Conservation (phyloP, 2,888 invertebrate genomes). For the Eilema griseolum region DNA sequence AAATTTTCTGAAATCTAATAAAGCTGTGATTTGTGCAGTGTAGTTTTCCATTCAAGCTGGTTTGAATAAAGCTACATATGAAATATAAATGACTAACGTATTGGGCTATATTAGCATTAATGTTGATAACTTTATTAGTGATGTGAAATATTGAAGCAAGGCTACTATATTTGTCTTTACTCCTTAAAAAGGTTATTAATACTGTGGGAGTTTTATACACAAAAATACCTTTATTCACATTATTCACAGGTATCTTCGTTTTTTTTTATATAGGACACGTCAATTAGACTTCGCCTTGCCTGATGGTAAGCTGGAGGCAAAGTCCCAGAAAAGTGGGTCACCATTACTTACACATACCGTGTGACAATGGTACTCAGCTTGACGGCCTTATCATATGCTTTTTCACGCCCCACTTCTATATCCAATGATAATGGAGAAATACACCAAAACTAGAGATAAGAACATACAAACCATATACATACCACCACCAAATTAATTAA, state of each 20-base stretch:
- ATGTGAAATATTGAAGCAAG: constrained; percentile 15
- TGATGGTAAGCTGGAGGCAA: too few relatives aligned
- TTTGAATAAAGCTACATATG: constrained; percentile 50
- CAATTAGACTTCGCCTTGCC: too few relatives aligned
- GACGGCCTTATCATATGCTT: too few relatives aligned
- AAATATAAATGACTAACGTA: constrained; percentile 37
- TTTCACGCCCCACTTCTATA: too few relatives aligned
- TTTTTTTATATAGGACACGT: too few relatives aligned
- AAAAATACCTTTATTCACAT: background rate
- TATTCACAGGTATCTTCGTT: background rate
- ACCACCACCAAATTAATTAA: too few relatives aligned
- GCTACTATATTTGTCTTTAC: background rate
- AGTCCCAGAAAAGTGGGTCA: too few relatives aligned
- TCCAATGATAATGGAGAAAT: background rate
- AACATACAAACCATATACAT: too few relatives aligned
- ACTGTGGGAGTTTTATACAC: background rate
- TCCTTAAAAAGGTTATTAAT: background rate
- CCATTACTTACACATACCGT: too few relatives aligned
- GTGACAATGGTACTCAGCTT: too few relatives aligned
- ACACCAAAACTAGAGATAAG: background rate
- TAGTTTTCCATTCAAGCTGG: constrained; percentile 55
- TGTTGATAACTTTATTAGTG: constrained; percentile 41
- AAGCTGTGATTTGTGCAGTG: constrained; percentile 63
- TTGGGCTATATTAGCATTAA: constrained; percentile 41
- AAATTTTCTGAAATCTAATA: constrained; percentile 68